Evolutionary conservation across 2,113 vertebrate genomes (phyloP).

Genomic region (Oryctolagus cuniculus): mOryCun1.1 NC_091439.1:13553501-13554000

Average conservation of each 20-base stretch:
- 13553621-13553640: slow-evolving; percentile 11
- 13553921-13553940: neutral
- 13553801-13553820: neutral
- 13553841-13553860: neutral
- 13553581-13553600: neutral
- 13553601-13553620: slow-evolving; percentile 32
- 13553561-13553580: slow-evolving; percentile 40
- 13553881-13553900: neutral
- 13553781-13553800: neutral
- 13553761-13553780: neutral
- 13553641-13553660: neutral
- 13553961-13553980: neutral
- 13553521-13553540: slow-evolving; percentile 38
- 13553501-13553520: neutral
- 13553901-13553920: neutral
- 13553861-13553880: neutral
- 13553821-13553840: neutral
- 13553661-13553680: neutral
- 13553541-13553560: neutral
- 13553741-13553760: slow-evolving; percentile 37
- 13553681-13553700: slow-evolving; percentile 46
- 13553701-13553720: slow-evolving; percentile 10
- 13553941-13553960: neutral
- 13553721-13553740: slow-evolving; percentile 36
- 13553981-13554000: neutral